A percentile compares a stretch with the other conserved stretches of the same genome.
Evolutionary conservation across 2,113 vertebrate genomes (phyloP).

Genomic region (Sisor rabdophorus): DNA sequence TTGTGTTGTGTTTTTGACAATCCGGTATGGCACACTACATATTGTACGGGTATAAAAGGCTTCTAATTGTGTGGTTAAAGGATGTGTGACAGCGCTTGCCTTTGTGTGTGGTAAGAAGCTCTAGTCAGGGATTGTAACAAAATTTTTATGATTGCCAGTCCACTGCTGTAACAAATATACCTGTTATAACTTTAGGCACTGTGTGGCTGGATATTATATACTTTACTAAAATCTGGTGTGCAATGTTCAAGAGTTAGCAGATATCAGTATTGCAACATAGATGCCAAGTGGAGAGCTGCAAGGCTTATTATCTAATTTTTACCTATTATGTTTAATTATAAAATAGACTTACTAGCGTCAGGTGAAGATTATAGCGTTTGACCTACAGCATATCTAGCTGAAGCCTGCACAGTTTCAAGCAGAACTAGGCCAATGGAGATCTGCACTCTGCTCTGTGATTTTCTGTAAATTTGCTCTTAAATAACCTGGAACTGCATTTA

Average conservation of each 20-base stretch:
- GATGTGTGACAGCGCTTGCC: constrained; percentile 20
- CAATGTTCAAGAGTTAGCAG: constrained; percentile 8
- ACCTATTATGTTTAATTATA: neutral
- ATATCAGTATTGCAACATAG: constrained; percentile 15
- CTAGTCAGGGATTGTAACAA: neutral
- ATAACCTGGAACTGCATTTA: neutral
- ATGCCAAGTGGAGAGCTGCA: neutral
- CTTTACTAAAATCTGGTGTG: constrained; percentile 24
- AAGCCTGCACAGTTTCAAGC: neutral
- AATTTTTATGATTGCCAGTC: constrained; percentile 3
- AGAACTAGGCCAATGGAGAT: neutral
- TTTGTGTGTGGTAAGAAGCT: constrained; percentile 1
- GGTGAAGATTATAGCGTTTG: neutral
- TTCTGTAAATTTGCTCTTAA: neutral
- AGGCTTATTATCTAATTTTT: neutral
- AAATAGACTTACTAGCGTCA: constrained; percentile 2
- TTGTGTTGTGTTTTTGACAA: neutral
- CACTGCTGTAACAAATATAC: neutral
- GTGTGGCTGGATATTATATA: constrained; percentile 22
- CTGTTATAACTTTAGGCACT: neutral
- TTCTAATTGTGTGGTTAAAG: constrained; percentile 28
- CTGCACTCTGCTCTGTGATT: neutral
- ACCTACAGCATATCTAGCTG: neutral
- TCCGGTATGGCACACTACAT: neutral
- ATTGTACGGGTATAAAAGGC: constrained; percentile 1